These are phyloP conservation scores for Ferdinandea cuprea DNA, from an alignment of 2,888 invertebrate species.

Conservation along the genomic window DNA sequence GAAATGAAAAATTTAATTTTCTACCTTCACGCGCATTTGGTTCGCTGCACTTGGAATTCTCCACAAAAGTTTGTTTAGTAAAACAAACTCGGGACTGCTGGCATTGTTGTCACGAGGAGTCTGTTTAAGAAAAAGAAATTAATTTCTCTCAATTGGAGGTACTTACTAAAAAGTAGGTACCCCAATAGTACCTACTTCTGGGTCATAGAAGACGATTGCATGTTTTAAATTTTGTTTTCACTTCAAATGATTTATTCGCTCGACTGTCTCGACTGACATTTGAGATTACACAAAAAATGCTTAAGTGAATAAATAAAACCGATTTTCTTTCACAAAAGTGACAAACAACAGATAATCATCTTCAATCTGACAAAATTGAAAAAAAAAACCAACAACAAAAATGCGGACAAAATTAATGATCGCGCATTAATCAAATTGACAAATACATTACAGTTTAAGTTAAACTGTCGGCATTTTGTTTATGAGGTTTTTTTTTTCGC, in stretches of 20 bases:
- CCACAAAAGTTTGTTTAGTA: no score
- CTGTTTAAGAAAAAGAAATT: constrained; percentile 11
- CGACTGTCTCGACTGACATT: constrained; percentile 54
- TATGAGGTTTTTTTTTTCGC: not conserved
- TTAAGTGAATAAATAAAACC: constrained; percentile 60
- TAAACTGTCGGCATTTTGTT: constrained; percentile 53
- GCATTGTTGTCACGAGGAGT: not conserved
- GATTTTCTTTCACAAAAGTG: constrained; percentile 62
- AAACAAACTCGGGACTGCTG: no score
- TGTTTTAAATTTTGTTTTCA: constrained; percentile 3
- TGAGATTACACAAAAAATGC: constrained; percentile 45
- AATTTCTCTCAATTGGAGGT: constrained; percentile 19
- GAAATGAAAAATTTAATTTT: constrained; percentile 47
- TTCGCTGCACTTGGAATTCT: constrained; percentile 39
- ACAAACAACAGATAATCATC: constrained; percentile 67
- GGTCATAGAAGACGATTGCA: constrained; percentile 41
- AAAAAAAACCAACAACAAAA: constrained; percentile 1
- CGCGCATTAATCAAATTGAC: constrained; percentile 70
- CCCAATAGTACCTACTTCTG: constrained; percentile 13
- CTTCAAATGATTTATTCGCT: constrained; percentile 38
- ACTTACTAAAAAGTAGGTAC: constrained; percentile 12
- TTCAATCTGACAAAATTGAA: constrained; percentile 54
- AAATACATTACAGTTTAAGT: constrained; percentile 64
- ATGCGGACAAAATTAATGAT: constrained; percentile 43
- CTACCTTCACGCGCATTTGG: constrained; percentile 9